Conservation (phyloP, 2,797 vertebrate genomes). For the Syngnathus acus region DNA sequence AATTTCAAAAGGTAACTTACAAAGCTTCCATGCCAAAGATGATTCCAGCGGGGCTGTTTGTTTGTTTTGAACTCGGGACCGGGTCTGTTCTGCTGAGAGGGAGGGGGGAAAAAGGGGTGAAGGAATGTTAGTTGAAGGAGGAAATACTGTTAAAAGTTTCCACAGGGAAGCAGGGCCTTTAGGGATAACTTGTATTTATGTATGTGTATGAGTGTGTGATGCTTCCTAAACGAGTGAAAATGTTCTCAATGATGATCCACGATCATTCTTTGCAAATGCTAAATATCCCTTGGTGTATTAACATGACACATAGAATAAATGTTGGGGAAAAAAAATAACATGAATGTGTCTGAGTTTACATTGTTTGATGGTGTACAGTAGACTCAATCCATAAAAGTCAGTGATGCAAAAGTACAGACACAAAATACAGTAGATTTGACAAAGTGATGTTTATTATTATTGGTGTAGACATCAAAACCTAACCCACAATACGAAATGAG, state of each 20-base stretch:
- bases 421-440: not conserved
- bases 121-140: not conserved
- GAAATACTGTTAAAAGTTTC: constrained; percentile 11
- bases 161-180: constrained; percentile 34
- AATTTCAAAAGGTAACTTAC: not conserved
- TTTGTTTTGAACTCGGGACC: constrained; percentile 31
- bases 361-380: no score
- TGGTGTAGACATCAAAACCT: not conserved
- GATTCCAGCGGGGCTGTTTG: constrained; percentile 6
- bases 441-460: constrained; percentile 1
- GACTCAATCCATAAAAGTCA: not conserved
- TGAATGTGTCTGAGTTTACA: not conserved
- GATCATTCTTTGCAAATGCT: constrained; percentile 14
- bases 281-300: constrained; percentile 33
- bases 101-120: constrained; percentile 6
- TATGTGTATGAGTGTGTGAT: constrained; percentile 3
- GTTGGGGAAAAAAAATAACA: constrained; percentile 14
- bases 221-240: constrained; percentile 5
- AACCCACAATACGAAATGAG: not conserved
- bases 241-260: constrained; percentile 22
- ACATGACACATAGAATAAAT: constrained; percentile 40
- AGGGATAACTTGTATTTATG: constrained; percentile 14
- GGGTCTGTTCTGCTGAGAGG: constrained; percentile 20
- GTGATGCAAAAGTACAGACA: not conserved
- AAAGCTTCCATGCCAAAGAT: not conserved